Evolutionary conservation across 2,113 vertebrate species (phyloP).

Genomic region (Rhipidura dahli): DNA sequence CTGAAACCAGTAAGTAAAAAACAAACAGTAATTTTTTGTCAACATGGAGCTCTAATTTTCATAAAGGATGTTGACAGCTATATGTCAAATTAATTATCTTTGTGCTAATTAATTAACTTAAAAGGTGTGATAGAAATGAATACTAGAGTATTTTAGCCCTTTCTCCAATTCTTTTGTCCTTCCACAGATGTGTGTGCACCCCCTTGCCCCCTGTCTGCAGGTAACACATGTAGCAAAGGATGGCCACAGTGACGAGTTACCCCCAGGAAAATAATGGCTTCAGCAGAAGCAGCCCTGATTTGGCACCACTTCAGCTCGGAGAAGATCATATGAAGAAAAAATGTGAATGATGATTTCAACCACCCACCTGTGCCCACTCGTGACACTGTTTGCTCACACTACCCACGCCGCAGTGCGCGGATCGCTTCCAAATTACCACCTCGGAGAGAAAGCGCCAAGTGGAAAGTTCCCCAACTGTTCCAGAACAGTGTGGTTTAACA

Average conservation of each 20-base stretch:
- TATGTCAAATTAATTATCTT: neutral
- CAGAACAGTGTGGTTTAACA: constrained; percentile 5
- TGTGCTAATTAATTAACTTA: neutral
- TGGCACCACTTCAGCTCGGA: neutral
- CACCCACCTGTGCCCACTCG: constrained; percentile 21
- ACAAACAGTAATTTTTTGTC: neutral
- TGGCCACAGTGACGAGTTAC: neutral
- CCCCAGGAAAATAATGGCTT: neutral
- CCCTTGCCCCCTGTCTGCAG: neutral
- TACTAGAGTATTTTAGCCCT: neutral
- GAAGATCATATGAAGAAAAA: constrained; percentile 41
- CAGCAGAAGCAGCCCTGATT: neutral
- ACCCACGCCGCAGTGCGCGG: neutral
- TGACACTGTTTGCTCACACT: constrained; percentile 54
- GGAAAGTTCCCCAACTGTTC: constrained; percentile 35
- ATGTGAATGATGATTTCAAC: constrained; percentile 32
- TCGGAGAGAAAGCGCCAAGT: neutral
- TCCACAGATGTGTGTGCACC: neutral
- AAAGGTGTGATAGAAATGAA: neutral
- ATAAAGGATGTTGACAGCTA: neutral
- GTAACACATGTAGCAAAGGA: accelerated
- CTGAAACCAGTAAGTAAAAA: neutral
- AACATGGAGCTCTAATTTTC: neutral
- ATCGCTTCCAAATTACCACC: constrained; percentile 12
- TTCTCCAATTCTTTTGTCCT: neutral